phyloP scores from a whole-genome alignment of 2,888 invertebrate genomes.

The Apodemia mormo region DNA sequence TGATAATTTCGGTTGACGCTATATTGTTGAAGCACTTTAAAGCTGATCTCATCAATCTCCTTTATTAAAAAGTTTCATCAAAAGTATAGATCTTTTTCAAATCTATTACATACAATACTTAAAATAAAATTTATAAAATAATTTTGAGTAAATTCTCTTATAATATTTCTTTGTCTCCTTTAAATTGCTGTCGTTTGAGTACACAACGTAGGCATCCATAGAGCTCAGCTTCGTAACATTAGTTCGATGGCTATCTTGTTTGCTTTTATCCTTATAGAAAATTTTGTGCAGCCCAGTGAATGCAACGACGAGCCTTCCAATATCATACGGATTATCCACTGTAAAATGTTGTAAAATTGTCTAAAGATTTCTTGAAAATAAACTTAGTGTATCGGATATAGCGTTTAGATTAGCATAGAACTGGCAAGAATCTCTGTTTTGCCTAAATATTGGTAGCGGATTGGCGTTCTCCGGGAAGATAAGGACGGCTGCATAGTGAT shows the following conservation, averaged over 20 bases:
- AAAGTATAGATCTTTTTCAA: neutral
- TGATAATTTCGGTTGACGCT: too few species aligned
- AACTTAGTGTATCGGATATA: conserved; percentile 46
- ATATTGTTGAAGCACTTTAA: too few species aligned
- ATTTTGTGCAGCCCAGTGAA: conserved; percentile 79
- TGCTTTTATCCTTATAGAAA: conserved; percentile 82
- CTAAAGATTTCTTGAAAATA: conserved; percentile 43
- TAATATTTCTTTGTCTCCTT: conserved; percentile 26
- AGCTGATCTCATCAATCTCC: too few species aligned
- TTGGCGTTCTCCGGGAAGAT: conserved; percentile 74
- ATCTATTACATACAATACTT: neutral
- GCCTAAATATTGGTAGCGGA: conserved; percentile 79
- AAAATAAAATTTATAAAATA: neutral
- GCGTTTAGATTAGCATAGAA: conserved; percentile 48
- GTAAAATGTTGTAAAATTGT: conserved; percentile 69
- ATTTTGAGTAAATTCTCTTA: conserved; percentile 10
- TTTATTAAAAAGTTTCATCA: neutral
- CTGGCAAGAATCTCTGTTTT: conserved; percentile 67
- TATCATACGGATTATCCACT: conserved; percentile 75
- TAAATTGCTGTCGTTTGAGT: conserved; percentile 32
- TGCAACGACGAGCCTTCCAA: conserved; percentile 78
- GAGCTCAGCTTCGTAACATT: conserved; percentile 57
- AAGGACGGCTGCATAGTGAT: conserved; percentile 68
- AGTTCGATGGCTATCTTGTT: conserved; percentile 78
- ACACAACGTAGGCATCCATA: conserved; percentile 41